A percentile compares a stretch with the other conserved stretches of the same genome.
These are phyloP conservation scores for Tokudaia tokunoshimensis DNA, from an alignment of 2,797 vertebrate species.

Conservation along the genomic window DNA sequence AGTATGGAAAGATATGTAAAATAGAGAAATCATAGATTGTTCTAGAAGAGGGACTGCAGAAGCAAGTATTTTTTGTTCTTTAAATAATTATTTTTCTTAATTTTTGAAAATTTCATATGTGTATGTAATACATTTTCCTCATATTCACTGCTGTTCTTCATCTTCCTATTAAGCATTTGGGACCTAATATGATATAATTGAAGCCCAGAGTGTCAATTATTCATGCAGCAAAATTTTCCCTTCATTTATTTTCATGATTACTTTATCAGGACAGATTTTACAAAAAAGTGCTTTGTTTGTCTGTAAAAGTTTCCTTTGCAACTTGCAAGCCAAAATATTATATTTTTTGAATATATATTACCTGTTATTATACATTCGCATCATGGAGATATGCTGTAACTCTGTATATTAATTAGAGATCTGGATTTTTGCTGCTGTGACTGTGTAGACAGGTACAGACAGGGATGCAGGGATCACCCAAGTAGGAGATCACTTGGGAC, in stretches of 20 bases:
- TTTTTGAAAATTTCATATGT: neutral
- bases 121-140: neutral
- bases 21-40: neutral
- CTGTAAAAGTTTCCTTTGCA: conserved; percentile 11
- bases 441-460: too few species aligned
- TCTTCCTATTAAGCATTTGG: neutral
- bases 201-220: neutral
- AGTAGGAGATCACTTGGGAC: too few species aligned
- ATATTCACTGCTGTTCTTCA: neutral
- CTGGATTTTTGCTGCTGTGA: too few species aligned
- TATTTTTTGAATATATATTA: neutral
- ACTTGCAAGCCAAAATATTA: neutral
- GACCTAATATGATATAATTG: neutral
- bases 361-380: neutral
- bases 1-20: neutral
- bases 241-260: neutral
- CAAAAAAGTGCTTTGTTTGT: neutral
- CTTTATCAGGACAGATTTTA: conserved; percentile 1
- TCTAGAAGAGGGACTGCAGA: neutral
- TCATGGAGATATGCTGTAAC: neutral
- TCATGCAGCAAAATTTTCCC: neutral
- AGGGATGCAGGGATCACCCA: too few species aligned
- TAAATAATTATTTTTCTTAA: neutral
- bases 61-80: neutral
- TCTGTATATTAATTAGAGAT: neutral